These are phyloP conservation scores for Actinemys pallida DNA, from an alignment of 2,113 vertebrate species.

Conservation along the genomic window DNA sequence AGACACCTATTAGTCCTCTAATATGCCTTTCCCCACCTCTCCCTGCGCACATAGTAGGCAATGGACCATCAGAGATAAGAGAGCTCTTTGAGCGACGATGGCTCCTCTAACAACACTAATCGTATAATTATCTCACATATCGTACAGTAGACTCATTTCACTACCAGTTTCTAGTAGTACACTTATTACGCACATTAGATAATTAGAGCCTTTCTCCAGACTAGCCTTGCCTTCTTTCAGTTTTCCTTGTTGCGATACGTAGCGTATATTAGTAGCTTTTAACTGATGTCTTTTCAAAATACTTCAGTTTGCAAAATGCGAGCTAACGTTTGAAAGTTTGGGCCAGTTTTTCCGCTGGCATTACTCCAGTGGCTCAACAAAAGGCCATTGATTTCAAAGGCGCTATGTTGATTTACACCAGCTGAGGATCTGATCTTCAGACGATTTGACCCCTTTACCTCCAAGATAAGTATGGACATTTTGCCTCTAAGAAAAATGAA, in stretches of 20 bases:
- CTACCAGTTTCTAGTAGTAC: neutral
- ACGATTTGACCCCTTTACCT: neutral
- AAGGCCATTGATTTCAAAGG: neutral
- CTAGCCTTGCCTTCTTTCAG: neutral
- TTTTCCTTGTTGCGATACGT: fast-evolving
- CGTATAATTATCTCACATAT: fast-evolving
- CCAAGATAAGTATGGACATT: neutral
- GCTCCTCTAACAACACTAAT: neutral
- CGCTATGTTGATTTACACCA: neutral
- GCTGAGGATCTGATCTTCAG: neutral
- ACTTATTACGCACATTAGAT: neutral
- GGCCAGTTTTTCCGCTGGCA: fast-evolving
- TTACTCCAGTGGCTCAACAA: neutral
- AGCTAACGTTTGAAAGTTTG: neutral
- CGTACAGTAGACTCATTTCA: fast-evolving
- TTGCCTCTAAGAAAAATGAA: slow-evolving; percentile 25
- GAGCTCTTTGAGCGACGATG: neutral
- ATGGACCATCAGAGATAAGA: fast-evolving
- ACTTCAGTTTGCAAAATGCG: neutral
- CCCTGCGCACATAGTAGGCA: fast-evolving
- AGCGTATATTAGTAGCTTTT: neutral
- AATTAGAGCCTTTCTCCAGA: neutral
- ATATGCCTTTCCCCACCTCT: neutral
- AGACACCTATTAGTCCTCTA: neutral
- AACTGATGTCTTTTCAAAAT: neutral